Percentiles rank a stretch among this genome's conserved stretches.
Conservation (phyloP, 2,797 vertebrate species). For the Poecilia velifera region DNA sequence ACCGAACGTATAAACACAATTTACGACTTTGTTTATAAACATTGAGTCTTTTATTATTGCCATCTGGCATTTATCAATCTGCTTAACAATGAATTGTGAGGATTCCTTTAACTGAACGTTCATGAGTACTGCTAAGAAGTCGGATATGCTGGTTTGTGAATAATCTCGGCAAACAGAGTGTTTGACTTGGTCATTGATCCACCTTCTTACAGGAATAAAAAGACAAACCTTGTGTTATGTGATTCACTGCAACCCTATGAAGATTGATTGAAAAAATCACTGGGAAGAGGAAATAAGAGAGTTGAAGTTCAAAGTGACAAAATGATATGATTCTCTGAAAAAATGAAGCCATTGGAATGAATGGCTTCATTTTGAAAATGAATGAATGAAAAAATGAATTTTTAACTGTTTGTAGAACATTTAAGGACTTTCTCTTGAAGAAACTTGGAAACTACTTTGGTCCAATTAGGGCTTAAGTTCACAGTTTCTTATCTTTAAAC, state of each 20-base stretch:
- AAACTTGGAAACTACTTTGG: not conserved
- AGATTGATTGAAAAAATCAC: not conserved
- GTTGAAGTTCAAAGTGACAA: not conserved
- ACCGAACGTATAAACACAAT: not conserved
- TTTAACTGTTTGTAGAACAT: not conserved
- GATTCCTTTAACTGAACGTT: not conserved
- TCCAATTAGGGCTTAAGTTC: not conserved
- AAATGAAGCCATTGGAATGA: not conserved
- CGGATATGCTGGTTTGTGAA: not conserved
- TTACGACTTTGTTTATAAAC: not conserved
- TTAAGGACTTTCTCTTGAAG: not conserved
- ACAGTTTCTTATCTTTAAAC: not conserved
- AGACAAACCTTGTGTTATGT: not conserved
- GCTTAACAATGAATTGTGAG: not conserved
- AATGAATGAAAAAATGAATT: not conserved
- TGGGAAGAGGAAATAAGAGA: not conserved
- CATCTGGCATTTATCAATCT: slow-evolving; percentile 1
- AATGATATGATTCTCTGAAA: not conserved
- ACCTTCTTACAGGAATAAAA: not conserved
- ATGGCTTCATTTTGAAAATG: too few species aligned
- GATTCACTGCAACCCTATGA: not conserved
- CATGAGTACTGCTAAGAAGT: not conserved
- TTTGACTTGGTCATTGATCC: not conserved
- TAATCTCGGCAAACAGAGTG: not conserved
- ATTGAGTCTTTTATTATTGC: not conserved